Base-by-base conservation (phyloP, 53 echinoderm and acorn worm genomes). In the Mesocentrotus franciscanus region DNA sequence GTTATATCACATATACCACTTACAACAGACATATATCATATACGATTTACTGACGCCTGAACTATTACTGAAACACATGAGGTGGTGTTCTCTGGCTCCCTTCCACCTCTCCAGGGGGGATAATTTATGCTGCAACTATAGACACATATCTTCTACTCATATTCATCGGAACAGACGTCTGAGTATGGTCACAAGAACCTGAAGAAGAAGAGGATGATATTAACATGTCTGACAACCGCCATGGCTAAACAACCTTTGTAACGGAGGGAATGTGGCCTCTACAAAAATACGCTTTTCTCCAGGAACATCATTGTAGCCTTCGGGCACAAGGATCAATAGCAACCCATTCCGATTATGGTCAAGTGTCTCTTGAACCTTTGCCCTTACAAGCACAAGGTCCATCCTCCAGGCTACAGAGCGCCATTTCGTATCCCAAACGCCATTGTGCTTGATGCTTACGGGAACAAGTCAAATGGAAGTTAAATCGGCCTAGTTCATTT, bases 281-380 rank as follows among this genome's bases (percentile, higher is more conserved):
- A 27, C 58, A 87, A 87, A 87, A 84, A 55, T n/a, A n/a, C 29
- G 87, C 87, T 87, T 84, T 24, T 87, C 59, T 87, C 58, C 58
- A 11, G 5, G 58, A n/a, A 87, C 5, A 57, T 87, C 87, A 10
- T 4, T n/a, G n/a, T 87, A 87, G 87, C 87, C 87, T 58, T 58
- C 58, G 87, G 87, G 87, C 29, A 27, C 64, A 64, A 35, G 91
- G 66, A 91, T 91, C 91, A 61, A 11, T 91, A 36, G 61, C 66
- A 91, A 39, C 61, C 91, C 64, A 20, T 66, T 36, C 4, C 91
- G 32, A 56, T 35, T 91, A 24, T 61, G 35, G 35, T 61, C 58
- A 91, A 91, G 91, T 62, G 66, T 9, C 64, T 34, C 91, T 91
- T 91, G 91, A 91, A 91, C 91, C 64, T 39, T 62, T 91, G 91